Evolutionary conservation across 35 echinoderm and acorn worm genomes (phyloP).

Genomic region (Eucidaris tribuloides): DNA sequence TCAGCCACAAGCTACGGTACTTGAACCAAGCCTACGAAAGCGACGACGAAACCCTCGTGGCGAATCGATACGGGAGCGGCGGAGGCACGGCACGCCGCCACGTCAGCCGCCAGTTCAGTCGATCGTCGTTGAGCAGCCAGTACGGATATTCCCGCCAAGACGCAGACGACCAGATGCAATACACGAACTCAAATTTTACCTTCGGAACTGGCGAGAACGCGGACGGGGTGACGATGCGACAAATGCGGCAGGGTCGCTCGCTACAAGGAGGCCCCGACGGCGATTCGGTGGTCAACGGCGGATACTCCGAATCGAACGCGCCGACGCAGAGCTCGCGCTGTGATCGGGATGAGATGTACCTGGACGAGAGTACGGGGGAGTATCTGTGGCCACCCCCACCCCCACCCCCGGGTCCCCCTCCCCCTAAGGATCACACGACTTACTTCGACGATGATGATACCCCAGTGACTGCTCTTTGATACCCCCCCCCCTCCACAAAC

Average conservation of each 20-base stretch:
- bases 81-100: conserved; percentile 1
- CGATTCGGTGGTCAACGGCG: too few relatives aligned
- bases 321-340: not conserved
- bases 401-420: not conserved
- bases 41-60: not conserved
- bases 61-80: not conserved
- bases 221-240: not conserved
- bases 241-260: not conserved
- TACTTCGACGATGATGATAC: not conserved
- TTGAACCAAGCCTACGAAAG: conserved; percentile 16
- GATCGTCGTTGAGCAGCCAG: conserved; percentile 19
- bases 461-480: not conserved
- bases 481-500: too few relatives aligned
- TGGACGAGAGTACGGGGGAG: conserved; percentile 4
- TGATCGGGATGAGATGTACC: not conserved
- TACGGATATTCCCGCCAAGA: not conserved
- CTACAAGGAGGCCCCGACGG: conserved; percentile 11
- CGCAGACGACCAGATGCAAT: not conserved
- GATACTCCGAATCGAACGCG: too few relatives aligned
- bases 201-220: not conserved
- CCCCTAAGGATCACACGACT: not conserved
- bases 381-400: not conserved
- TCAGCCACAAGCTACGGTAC: not conserved
- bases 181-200: conserved; percentile 12
- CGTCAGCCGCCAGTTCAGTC: conserved; percentile 15